Base-by-base conservation (phyloP, 2,888 invertebrate genomes). In the Lacanobia wlatinum region DNA sequence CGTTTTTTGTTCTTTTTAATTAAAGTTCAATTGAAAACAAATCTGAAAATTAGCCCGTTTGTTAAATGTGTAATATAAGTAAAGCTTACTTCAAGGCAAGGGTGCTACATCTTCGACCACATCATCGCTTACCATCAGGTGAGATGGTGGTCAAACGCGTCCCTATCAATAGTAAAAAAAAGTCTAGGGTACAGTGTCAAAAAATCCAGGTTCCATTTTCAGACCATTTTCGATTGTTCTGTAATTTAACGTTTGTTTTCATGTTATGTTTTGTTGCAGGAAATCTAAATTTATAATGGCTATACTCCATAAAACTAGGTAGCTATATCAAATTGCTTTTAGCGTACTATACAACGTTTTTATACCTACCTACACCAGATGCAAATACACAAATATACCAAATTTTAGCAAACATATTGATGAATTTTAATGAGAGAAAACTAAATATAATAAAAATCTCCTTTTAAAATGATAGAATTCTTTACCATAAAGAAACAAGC, bases 311-410 rank as follows among this genome's bases (percentile, higher is more conserved):
- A 4, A 1, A 28, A 21, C 2, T 8, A 62, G 14, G 14, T 18
- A 59, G 21, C 55, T 67, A 64, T 21, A 40, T 48, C 16, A 28
- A 52, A 63, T 28, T n/a, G n/a, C 1, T 53, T 40, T 48, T 10
- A 56, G 4, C 12, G 38, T 53, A 55, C 40, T 62, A 58, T 52
- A 82, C 66, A 83, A 64, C 6, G 6, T 38, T 28, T 77, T 63
- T 40, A 43, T 10, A 55, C 79, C 12, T 10, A 55, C 79, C 12
- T 65, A 83, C 48, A 82, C 80, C 74, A 65, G 6, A 7, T 60
- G 1, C 60, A 50, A 53, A 66, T 65, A 53, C 38, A 34, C 38
- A 48, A 48, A 18, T 8, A 9, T 53, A 53, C 9, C 21, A 53
- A 34, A 16, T 46, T 43, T 38, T 52, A 46, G 23, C 43, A 0